phyloP scores from a whole-genome alignment of 2,888 invertebrate species.

The Eristalis tenax region DNA sequence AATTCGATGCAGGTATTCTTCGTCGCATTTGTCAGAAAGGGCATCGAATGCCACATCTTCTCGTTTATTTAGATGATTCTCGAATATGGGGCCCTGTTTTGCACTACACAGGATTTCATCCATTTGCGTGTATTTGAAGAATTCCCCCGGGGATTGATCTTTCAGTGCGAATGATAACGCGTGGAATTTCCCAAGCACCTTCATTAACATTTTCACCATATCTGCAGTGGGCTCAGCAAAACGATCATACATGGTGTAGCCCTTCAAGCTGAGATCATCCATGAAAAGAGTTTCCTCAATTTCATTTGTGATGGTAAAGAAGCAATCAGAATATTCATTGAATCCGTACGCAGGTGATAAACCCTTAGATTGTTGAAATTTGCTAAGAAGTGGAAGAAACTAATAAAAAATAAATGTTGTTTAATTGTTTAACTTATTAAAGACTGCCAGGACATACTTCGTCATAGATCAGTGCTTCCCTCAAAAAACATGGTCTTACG shows the following conservation, averaged over 20 bases:
- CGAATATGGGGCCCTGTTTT: conserved; percentile 73
- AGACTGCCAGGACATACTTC: conserved; percentile 65
- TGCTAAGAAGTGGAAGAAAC: conserved; percentile 75
- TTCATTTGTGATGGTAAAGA: conserved; percentile 76
- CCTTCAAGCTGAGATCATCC: conserved; percentile 81
- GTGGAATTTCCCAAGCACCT: conserved; percentile 82
- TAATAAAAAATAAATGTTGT: conserved; percentile 34
- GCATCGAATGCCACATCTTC: conserved; percentile 74
- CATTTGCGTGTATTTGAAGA: conserved; percentile 73
- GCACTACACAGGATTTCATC: conserved; percentile 76
- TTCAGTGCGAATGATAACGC: conserved; percentile 81
- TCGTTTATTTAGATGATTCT: conserved; percentile 74
- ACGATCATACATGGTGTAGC: conserved; percentile 81
- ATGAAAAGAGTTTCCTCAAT: conserved; percentile 81
- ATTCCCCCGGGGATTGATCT: conserved; percentile 74
- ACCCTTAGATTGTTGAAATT: conserved; percentile 75
- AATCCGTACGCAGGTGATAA: conserved; percentile 73
- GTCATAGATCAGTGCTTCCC: conserved; percentile 77
- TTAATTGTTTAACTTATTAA: not conserved
- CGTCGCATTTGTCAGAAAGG: conserved; percentile 69
- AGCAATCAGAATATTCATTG: conserved; percentile 74
- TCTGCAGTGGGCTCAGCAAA: conserved; percentile 79
- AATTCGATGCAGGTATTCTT: conserved; percentile 64
- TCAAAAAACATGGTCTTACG: conserved; percentile 76
- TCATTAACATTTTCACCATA: conserved; percentile 79